Percentiles rank a stretch among this genome's conserved stretches.
phyloP scores from a whole-genome alignment of 2,888 invertebrate species.

The Spodoptera picta region DNA sequence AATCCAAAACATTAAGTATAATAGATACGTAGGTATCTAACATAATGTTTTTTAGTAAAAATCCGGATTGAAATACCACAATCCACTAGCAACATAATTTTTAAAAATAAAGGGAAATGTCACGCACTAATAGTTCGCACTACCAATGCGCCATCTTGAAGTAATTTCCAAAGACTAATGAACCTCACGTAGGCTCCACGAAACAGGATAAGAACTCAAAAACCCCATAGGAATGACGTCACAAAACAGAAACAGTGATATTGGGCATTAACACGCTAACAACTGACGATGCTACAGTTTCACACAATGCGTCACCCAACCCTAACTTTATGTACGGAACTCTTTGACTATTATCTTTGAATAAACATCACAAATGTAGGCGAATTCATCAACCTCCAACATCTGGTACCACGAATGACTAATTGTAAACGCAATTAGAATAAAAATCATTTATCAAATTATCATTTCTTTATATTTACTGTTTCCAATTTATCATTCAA shows the following conservation, averaged over 20 bases:
- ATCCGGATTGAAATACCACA: no score
- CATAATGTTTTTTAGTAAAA: no score
- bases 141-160: neutral
- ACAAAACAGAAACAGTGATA: neutral
- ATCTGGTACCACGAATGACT: conserved; percentile 43
- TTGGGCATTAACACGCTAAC: conserved; percentile 13
- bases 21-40: no score
- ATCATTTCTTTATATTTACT: conserved; percentile 52
- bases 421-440: conserved; percentile 39
- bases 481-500: conserved; percentile 44
- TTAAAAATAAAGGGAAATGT: neutral
- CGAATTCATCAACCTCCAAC: conserved; percentile 13
- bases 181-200: conserved; percentile 23
- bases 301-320: conserved; percentile 34
- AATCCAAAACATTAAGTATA: no score
- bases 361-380: conserved; percentile 21
- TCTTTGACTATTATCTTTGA: conserved; percentile 25
- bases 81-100: no score
- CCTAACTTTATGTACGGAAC: conserved; percentile 29
- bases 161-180: conserved; percentile 31
- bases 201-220: conserved; percentile 24
- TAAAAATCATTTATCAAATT: conserved; percentile 44
- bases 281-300: conserved; percentile 9
- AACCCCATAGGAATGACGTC: conserved; percentile 21
- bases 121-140: conserved; percentile 8